Evolutionary conservation across 2,888 invertebrate genomes (phyloP), one percentile per base, ranked within the genome.

Genomic region (Scaptomyza parva): DNA sequence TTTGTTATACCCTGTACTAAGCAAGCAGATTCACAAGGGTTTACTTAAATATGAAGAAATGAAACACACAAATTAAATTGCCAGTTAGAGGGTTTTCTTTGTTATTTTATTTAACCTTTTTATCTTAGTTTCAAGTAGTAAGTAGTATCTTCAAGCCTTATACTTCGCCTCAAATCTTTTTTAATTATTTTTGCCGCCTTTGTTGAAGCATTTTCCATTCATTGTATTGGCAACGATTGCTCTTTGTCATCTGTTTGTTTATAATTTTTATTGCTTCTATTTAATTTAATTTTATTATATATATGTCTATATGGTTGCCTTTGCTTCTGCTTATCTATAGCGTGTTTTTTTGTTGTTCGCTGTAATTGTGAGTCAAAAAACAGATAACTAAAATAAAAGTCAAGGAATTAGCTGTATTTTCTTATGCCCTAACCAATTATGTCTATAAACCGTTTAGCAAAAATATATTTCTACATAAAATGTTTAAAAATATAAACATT

Each of bases 261-360:
- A 52, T 65, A 24, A 64, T 68, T 68, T 68, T 71, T 53, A 69
- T 71, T 41, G 47, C 63, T 59, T 45, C 39, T 58, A 53, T 67
- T 44, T 51, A 18, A 26, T 59, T 62, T 59, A 18, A 26, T 39
- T 62, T 41, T 24, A 40, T 43, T 35, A 5, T 14, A 22, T n/a
- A n/a, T n/a, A n/a, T n/a, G n/a, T n/a, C n/a, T n/a, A n/a, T n/a
- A n/a, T n/a, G n/a, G n/a, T 39, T 61, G 28, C 33, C 28, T 33
- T 51, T 30, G 35, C 9, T 55, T 44, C 33, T 39, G 50, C 58
- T 76, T 72, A 65, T 76, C 50, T 57, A 24, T 40, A 37, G 41
- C 41, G 48, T 22, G 48, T 22, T 24, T 61, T 30, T 60, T 53
- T 66, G 28, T 55, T 28, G 52, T 11, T 40, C 28, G 6, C 6